phyloP scores from a whole-genome alignment of 2,797 vertebrate species.

The Nannoperca australis region DNA sequence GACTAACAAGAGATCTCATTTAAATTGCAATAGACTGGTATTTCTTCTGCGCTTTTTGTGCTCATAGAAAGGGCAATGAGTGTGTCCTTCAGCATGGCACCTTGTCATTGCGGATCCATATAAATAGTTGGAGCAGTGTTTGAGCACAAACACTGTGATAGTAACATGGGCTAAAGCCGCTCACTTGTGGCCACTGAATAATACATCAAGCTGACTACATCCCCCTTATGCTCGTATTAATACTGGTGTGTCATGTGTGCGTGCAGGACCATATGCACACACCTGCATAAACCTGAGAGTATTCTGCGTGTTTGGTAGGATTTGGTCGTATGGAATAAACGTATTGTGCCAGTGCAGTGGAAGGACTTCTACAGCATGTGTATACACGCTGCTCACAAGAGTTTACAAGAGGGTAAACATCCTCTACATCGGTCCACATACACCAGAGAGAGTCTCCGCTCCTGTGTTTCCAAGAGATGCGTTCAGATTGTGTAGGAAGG shows the following conservation, averaged over 20 bases:
- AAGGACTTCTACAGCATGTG: slow-evolving; percentile 46
- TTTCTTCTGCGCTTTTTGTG: slow-evolving; percentile 6
- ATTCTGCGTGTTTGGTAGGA: slow-evolving; percentile 31
- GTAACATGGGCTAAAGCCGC: slow-evolving; percentile 69
- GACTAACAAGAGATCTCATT: slow-evolving; percentile 8
- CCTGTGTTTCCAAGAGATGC: slow-evolving; percentile 18
- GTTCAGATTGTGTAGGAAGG: slow-evolving; percentile 48
- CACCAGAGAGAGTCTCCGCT: slow-evolving; percentile 28
- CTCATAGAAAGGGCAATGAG: slow-evolving; percentile 11
- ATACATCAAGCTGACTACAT: slow-evolving; percentile 74
- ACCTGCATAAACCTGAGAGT: slow-evolving; percentile 36
- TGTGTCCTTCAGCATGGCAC: slow-evolving; percentile 43
- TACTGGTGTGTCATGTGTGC: slow-evolving; percentile 28
- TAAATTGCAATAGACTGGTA: neutral
- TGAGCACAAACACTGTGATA: slow-evolving; percentile 65
- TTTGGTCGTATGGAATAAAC: slow-evolving; percentile 57
- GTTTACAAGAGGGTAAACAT: slow-evolving; percentile 66
- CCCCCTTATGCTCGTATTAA: slow-evolving; percentile 63
- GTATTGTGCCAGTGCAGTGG: slow-evolving; percentile 24
- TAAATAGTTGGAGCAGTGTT: slow-evolving; percentile 48
- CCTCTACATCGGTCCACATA: slow-evolving; percentile 26
- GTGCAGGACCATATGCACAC: slow-evolving; percentile 26
- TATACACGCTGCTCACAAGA: slow-evolving; percentile 56
- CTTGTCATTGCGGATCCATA: slow-evolving; percentile 52
- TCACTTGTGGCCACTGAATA: slow-evolving; percentile 73